These are phyloP conservation scores for Drosophila sp. DNA, from an alignment of 1,140 invertebrate genomes.

Conservation along the genomic window DNA sequence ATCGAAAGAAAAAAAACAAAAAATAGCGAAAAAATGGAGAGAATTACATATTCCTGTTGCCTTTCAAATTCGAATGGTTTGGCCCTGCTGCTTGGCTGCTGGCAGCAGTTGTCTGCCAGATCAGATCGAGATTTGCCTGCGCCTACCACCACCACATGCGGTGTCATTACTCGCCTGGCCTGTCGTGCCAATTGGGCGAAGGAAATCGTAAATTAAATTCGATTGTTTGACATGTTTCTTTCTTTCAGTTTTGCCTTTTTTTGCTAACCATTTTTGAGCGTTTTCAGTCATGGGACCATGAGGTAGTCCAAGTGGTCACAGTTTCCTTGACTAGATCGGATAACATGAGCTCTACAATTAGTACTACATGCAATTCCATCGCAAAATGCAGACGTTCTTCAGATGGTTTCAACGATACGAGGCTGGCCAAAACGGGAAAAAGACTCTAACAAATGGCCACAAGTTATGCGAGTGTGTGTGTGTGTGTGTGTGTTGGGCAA, in stretches of 20 bases:
- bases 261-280: slow-evolving; percentile 9
- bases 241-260: slow-evolving; percentile 49
- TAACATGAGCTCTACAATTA: slow-evolving; percentile 71
- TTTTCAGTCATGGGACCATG: slow-evolving; percentile 18
- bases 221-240: slow-evolving; percentile 77
- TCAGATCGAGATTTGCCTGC: slow-evolving; percentile 63
- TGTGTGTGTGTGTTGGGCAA: slow-evolving; percentile 52
- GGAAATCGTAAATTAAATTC: slow-evolving; percentile 81
- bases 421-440: slow-evolving; percentile 63
- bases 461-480: slow-evolving; percentile 35
- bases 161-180: slow-evolving; percentile 66
- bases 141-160: slow-evolving; percentile 53
- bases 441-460: slow-evolving; percentile 58
- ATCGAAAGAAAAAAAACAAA: background rate
- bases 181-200: slow-evolving; percentile 58
- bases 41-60: slow-evolving; percentile 24
- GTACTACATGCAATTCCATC: slow-evolving; percentile 67
- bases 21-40: background rate
- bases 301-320: slow-evolving; percentile 18
- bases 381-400: slow-evolving; percentile 36
- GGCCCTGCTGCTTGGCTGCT: slow-evolving; percentile 58
- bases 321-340: slow-evolving; percentile 54
- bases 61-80: slow-evolving; percentile 54
- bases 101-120: slow-evolving; percentile 3
- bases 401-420: slow-evolving; percentile 38